Conservation (phyloP, 2,888 invertebrate genomes). For the Bombylius discolor region DNA sequence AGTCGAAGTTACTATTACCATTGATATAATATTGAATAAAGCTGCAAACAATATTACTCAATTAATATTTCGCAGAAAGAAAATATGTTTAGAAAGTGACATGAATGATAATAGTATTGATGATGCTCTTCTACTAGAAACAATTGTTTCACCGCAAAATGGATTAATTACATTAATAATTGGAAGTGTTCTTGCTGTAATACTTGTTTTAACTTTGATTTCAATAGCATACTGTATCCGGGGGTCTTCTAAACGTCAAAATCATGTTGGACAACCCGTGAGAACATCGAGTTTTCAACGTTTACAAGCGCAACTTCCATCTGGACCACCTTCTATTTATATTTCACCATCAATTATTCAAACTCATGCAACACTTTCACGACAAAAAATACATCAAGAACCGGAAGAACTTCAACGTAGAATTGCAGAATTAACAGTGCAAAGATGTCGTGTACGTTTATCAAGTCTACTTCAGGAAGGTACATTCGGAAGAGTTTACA, state of each 20-base stretch:
- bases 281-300: conserved; percentile 36
- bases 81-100: conserved; percentile 59
- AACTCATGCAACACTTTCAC: conserved; percentile 29
- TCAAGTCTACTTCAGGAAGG: conserved; percentile 71
- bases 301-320: conserved; percentile 24
- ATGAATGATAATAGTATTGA: conserved; percentile 25
- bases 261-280: conserved; percentile 34
- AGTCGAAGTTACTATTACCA: conserved; percentile 67
- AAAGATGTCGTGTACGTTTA: conserved; percentile 61
- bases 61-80: conserved; percentile 67
- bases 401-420: conserved; percentile 36
- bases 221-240: conserved; percentile 33
- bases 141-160: conserved; percentile 30
- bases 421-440: conserved; percentile 36
- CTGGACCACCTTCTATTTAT: conserved; percentile 26
- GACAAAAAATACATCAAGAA: conserved; percentile 33
- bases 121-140: conserved; percentile 30
- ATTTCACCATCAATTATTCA: conserved; percentile 32
- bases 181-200: conserved; percentile 31
- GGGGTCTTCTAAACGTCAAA: conserved; percentile 31
- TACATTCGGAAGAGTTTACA: conserved; percentile 77
- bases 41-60: conserved; percentile 54
- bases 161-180: conserved; percentile 32
- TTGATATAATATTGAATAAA: conserved; percentile 66
- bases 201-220: conserved; percentile 29